phyloP scores from a whole-genome alignment of 2,797 vertebrate species.

The Leptoclinus maculatus region DNA sequence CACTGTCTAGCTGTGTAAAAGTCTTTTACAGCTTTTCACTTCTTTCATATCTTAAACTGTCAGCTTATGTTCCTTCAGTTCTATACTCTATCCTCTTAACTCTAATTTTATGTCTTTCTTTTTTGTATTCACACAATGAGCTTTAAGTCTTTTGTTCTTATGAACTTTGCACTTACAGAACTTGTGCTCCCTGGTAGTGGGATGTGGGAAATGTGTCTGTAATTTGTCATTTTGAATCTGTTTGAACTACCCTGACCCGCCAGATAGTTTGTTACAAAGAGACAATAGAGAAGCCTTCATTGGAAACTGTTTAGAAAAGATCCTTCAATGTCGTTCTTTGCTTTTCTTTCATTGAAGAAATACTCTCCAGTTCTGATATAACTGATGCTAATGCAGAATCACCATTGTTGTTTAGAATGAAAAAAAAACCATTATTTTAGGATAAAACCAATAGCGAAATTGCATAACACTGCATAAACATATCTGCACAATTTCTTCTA shows the following conservation, averaged over 20 bases:
- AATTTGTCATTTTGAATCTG: not conserved
- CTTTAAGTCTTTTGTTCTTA: conserved; percentile 38
- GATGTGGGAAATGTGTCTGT: not conserved
- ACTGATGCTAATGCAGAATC: not conserved
- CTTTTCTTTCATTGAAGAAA: not conserved
- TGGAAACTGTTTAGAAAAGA: not conserved
- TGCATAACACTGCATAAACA: no score
- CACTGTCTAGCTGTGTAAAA: conserved; percentile 22
- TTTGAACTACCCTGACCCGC: not conserved
- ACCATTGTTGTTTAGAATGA: not conserved
- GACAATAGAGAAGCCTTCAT: not conserved
- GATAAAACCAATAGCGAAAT: not conserved
- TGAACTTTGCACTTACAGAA: conserved; percentile 31
- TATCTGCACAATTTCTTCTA: not conserved
- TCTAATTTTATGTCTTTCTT: conserved; percentile 3
- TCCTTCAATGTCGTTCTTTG: not conserved
- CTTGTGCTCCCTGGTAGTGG: not conserved
- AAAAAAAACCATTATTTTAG: no score
- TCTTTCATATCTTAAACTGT: conserved; percentile 29
- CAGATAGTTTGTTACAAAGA: not conserved
- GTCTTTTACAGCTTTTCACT: conserved; percentile 33
- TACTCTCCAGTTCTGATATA: not conserved
- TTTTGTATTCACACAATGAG: conserved; percentile 35
- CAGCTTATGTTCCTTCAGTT: conserved; percentile 27
- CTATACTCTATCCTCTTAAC: conserved; percentile 23